Conservation (phyloP, 2,113 vertebrate species). For the Nematolebias whitei region DNA sequence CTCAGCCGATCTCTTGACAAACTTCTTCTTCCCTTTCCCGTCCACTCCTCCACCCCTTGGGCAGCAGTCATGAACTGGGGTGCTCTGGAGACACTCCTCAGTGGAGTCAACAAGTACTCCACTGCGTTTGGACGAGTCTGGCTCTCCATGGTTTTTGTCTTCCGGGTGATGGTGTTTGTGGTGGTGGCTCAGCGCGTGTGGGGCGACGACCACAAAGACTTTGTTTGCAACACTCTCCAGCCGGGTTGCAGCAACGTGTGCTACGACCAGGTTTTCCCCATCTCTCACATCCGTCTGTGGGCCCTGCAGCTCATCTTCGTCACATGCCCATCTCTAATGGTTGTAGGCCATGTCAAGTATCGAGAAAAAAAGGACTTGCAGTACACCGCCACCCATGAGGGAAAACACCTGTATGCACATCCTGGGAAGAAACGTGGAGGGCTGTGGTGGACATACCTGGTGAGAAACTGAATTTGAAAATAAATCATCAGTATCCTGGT, state of each 20-base stretch:
- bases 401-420: conserved; percentile 69
- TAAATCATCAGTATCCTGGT: too few species aligned
- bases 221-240: conserved; percentile 90
- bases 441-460: conserved; percentile 94
- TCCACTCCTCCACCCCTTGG: neutral
- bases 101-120: conserved; percentile 92
- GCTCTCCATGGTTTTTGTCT: conserved; percentile 93
- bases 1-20: conserved; percentile 11
- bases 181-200: conserved; percentile 91
- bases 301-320: conserved; percentile 95
- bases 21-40: neutral
- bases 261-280: conserved; percentile 88
- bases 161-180: conserved; percentile 90
- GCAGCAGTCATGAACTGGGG: conserved; percentile 88
- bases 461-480: conserved; percentile 41
- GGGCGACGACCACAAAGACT: conserved; percentile 90
- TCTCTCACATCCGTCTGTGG: conserved; percentile 95
- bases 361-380: conserved; percentile 84
- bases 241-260: conserved; percentile 91
- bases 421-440: conserved; percentile 89
- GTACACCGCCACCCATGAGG: conserved; percentile 28
- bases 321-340: conserved; percentile 92
- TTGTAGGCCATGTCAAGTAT: conserved; percentile 90
- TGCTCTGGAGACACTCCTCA: conserved; percentile 81
- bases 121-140: conserved; percentile 90